Conservation (phyloP, 2,113 vertebrate species). For the Tachycineta bicolor region DNA sequence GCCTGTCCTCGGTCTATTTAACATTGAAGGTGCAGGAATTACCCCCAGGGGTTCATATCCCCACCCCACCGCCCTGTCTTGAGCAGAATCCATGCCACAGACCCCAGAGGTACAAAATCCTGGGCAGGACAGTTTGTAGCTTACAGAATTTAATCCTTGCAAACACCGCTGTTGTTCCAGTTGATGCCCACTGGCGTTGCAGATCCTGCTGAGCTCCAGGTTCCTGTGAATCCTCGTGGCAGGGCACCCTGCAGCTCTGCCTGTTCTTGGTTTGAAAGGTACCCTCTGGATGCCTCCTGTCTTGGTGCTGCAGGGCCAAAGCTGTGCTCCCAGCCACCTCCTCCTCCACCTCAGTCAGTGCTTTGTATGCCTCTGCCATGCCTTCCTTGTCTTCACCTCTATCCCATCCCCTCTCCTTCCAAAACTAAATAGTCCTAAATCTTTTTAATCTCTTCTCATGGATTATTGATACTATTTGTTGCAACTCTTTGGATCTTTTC, state of each 20-base stretch:
- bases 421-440: not conserved
- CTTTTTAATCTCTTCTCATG: constrained; percentile 33
- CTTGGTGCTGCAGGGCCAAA: not conserved
- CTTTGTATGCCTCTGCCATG: not conserved
- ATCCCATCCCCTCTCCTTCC: not conserved
- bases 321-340: not conserved
- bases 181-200: not conserved
- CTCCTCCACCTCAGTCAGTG: not conserved
- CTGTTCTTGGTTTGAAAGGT: not conserved
- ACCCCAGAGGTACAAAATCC: not conserved
- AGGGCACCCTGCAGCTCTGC: not conserved
- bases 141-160: not conserved
- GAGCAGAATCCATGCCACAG: not conserved
- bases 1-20: not conserved
- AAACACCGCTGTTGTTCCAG: rapidly evolving
- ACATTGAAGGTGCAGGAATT: not conserved
- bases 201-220: not conserved
- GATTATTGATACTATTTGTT: constrained; percentile 56
- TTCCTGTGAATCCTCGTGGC: not conserved
- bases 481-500: constrained; percentile 25
- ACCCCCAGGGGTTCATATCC: not conserved
- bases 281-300: rapidly evolving
- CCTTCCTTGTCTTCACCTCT: constrained; percentile 1
- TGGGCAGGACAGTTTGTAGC: not conserved
- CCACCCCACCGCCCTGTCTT: not conserved